Conservation (phyloP, 2,113 vertebrate genomes). For the Grammomys dolichurus region DNA sequence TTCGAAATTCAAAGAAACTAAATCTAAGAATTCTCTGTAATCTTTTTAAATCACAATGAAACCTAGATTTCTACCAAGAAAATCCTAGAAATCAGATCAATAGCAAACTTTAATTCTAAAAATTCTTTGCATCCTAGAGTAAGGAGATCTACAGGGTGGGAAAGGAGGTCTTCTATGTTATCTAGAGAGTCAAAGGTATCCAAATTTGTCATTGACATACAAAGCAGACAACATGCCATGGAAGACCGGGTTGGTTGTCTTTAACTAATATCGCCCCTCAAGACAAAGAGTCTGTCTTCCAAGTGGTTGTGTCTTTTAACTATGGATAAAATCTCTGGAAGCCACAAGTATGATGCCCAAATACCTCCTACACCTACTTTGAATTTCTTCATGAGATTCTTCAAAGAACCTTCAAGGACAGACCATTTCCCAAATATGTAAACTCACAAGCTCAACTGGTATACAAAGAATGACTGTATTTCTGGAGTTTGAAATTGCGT, state of each 20-base stretch:
- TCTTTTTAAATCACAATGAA: slow-evolving; percentile 44
- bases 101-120: background rate
- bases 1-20: slow-evolving; percentile 1
- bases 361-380: background rate
- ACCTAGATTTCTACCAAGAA: background rate
- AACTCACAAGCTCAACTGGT: background rate
- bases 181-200: background rate
- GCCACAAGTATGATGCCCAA: background rate
- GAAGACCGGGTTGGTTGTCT: background rate
- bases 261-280: background rate
- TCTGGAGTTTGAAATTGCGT: background rate
- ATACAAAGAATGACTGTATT: background rate
- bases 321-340: background rate
- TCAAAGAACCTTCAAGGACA: background rate
- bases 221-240: accelerated
- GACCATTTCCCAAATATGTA: background rate
- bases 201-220: background rate
- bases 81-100: background rate
- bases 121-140: background rate
- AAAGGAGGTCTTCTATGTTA: background rate
- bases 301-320: background rate
- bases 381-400: background rate
- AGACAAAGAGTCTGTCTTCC: background rate
- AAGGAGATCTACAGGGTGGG: background rate
- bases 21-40: background rate